Percentiles rank a stretch among this genome's conserved stretches.
Evolutionary conservation across 2,888 invertebrate genomes (phyloP).

Genomic region (Bombylius major): DNA sequence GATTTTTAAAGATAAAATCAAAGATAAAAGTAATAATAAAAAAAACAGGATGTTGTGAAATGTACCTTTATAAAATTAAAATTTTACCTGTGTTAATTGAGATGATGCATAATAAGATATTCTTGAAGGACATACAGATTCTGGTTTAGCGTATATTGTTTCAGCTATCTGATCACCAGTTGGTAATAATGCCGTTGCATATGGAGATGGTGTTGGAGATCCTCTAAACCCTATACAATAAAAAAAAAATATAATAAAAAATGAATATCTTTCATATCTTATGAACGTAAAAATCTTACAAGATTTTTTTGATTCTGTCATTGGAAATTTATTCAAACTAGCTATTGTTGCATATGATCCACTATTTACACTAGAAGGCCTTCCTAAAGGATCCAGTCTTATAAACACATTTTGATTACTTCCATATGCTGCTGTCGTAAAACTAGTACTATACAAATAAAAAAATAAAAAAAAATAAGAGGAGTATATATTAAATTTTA

Average conservation of each 20-base stretch:
- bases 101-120: constrained; percentile 63
- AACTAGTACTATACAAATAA: constrained; percentile 49
- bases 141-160: constrained; percentile 47
- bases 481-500: too few species aligned
- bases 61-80: too few species aligned
- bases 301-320: constrained; percentile 35
- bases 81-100: constrained; percentile 47
- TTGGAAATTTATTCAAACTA: constrained; percentile 62
- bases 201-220: constrained; percentile 51
- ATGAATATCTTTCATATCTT: background rate
- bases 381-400: constrained; percentile 55
- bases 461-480: background rate
- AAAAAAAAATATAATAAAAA: background rate
- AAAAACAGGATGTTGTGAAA: too few species aligned
- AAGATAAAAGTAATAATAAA: too few species aligned
- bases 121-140: constrained; percentile 41
- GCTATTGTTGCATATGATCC: constrained; percentile 76
- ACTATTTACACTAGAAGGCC: constrained; percentile 61
- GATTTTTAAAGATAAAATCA: too few species aligned
- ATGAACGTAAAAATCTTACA: constrained; percentile 26
- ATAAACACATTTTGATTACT: constrained; percentile 67
- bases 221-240: constrained; percentile 30
- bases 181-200: constrained; percentile 49
- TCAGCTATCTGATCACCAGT: constrained; percentile 37
- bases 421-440: constrained; percentile 62